Percentiles rank a stretch among this genome's conserved stretches.
Conservation (phyloP, 2,888 invertebrate genomes). For the Orthonychiurus folsomi region DNA sequence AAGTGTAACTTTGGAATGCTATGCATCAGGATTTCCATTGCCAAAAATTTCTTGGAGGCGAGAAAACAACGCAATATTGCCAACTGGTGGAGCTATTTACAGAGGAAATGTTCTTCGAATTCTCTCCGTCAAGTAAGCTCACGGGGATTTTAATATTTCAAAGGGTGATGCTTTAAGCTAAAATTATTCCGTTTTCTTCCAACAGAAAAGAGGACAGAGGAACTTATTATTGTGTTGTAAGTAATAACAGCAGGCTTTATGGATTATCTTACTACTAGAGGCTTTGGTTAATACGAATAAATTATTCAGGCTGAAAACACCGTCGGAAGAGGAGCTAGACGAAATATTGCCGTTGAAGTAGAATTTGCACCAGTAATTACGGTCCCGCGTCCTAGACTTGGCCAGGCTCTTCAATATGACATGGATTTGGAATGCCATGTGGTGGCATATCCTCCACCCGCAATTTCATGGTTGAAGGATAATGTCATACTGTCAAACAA, state of each 20-base stretch:
- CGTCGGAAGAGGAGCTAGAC: conserved; percentile 66
- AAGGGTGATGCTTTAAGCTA: background rate
- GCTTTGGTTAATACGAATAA: conserved; percentile 36
- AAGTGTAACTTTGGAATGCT: conserved; percentile 72
- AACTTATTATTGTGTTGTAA: conserved; percentile 82
- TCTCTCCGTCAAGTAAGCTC: conserved; percentile 31
- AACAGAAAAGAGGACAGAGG: conserved; percentile 80
- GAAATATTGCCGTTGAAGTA: conserved; percentile 79
- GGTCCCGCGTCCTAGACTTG: conserved; percentile 70
- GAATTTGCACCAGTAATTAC: conserved; percentile 81
- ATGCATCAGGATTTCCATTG: conserved; percentile 71
- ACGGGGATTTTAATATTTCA: conserved; percentile 2
- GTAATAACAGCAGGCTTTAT: too few relatives aligned
- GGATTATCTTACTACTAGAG: conserved; percentile 34
- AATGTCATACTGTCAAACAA: conserved; percentile 76
- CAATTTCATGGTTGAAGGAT: conserved; percentile 77
- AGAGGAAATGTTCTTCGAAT: conserved; percentile 42
- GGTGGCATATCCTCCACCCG: conserved; percentile 88
- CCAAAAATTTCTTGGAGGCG: conserved; percentile 84
- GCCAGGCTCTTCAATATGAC: conserved; percentile 82
- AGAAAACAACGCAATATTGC: conserved; percentile 84
- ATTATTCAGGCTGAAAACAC: conserved; percentile 59
- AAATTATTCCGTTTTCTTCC: conserved; percentile 9
- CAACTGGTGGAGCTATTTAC: conserved; percentile 78
- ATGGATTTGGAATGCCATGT: conserved; percentile 92